Evolutionary conservation across 2,113 vertebrate genomes (phyloP).

Genomic region (Colinus virginianus): DNA sequence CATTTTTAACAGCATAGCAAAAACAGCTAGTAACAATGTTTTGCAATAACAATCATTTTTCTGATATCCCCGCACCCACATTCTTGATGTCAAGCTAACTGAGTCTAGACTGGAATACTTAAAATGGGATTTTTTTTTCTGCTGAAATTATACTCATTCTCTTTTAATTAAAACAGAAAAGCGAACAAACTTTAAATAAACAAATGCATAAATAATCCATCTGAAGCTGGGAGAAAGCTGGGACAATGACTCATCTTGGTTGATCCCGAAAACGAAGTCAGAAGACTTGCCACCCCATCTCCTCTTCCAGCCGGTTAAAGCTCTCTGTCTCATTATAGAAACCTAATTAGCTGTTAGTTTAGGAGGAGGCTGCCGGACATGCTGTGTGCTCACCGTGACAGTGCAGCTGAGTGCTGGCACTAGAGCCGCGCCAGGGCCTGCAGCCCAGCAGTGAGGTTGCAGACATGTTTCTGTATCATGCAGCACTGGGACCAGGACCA

Average conservation of each 20-base stretch:
- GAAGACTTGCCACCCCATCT: background rate
- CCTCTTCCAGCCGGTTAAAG: background rate
- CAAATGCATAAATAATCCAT: background rate
- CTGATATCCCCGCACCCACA: background rate
- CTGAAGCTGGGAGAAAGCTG: background rate
- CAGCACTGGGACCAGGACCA: background rate
- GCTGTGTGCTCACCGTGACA: background rate
- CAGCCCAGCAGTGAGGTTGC: rapidly evolving
- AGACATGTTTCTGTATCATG: background rate
- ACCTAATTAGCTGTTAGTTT: background rate
- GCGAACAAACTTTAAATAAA: background rate
- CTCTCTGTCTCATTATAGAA: background rate
- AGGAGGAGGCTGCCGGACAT: background rate
- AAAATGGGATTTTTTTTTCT: background rate
- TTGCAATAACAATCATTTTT: background rate
- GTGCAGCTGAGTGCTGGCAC: background rate
- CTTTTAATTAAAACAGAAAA: background rate
- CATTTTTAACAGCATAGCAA: background rate
- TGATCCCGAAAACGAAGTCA: slow-evolving; percentile 6
- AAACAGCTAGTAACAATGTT: background rate
- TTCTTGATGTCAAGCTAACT: background rate
- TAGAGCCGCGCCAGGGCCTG: rapidly evolving
- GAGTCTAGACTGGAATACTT: background rate
- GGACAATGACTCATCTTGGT: background rate
- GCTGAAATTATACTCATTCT: background rate